Evolutionary conservation across 1,140 invertebrate genomes (phyloP).

Genomic region (Octopus sinensis): DNA sequence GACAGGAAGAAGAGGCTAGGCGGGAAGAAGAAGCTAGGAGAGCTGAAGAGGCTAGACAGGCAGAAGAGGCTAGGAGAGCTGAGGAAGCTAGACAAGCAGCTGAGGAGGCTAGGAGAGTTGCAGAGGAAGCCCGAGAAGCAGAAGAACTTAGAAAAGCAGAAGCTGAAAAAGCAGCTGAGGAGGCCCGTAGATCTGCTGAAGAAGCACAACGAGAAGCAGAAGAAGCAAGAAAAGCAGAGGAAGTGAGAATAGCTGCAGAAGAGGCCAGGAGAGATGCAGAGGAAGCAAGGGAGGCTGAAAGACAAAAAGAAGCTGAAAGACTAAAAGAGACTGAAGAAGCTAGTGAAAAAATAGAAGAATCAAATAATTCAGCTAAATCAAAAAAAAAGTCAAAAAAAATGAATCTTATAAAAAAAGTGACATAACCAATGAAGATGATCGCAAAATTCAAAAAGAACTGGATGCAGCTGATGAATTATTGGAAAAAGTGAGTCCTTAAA

Average conservation of each 20-base stretch:
- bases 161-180: background rate
- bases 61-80: background rate
- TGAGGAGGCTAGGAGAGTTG: background rate
- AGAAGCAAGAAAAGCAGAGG: background rate
- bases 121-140: background rate
- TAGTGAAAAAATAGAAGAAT: no score
- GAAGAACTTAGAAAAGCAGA: background rate
- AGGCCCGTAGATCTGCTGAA: background rate
- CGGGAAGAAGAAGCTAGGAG: background rate
- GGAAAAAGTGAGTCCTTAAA: conserved; percentile 29
- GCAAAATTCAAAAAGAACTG: conserved; percentile 28
- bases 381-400: no score
- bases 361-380: no score
- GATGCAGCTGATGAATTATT: conserved; percentile 37
- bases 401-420: conserved; percentile 24
- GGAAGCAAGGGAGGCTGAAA: background rate
- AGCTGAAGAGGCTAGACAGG: background rate
- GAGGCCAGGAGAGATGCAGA: background rate
- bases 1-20: background rate
- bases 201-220: background rate
- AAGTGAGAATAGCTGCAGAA: background rate
- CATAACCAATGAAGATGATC: conserved; percentile 37
- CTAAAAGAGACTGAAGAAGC: no score
- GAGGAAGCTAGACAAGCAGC: background rate
- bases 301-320: no score